phyloP scores from a whole-genome alignment of 1,140 invertebrate genomes.

The Latrodectus geometricus region DNA sequence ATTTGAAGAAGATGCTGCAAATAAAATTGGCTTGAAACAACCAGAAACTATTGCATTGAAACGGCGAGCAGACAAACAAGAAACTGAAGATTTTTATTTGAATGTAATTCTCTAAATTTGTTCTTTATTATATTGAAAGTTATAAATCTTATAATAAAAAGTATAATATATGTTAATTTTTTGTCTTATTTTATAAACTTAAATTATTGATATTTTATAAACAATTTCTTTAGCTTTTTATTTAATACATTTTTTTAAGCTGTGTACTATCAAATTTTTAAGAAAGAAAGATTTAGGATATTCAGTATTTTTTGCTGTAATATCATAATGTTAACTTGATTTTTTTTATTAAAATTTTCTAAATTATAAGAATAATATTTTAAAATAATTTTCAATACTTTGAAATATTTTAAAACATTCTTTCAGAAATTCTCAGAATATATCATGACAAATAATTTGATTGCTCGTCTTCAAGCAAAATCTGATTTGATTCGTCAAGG shows the following conservation, averaged over 20 bases:
- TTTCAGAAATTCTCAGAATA: slow-evolving; percentile 93
- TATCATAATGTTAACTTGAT: too few relatives aligned
- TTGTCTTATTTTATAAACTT: not conserved
- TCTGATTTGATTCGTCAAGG: slow-evolving; percentile 84
- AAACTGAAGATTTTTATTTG: slow-evolving; percentile 90
- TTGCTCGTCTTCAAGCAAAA: slow-evolving; percentile 89
- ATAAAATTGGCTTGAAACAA: slow-evolving; percentile 55
- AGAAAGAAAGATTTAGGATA: too few relatives aligned
- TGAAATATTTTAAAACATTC: slow-evolving; percentile 42
- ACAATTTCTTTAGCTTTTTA: too few relatives aligned
- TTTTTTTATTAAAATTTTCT: too few relatives aligned
- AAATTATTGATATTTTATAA: too few relatives aligned
- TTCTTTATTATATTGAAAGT: too few relatives aligned
- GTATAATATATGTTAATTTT: not conserved
- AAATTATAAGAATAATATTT: too few relatives aligned
- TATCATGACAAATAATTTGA: slow-evolving; percentile 87
- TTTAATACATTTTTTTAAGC: too few relatives aligned
- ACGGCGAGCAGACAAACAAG: slow-evolving; percentile 81
- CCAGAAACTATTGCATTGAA: slow-evolving; percentile 76
- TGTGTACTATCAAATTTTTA: too few relatives aligned
- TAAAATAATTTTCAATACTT: too few relatives aligned
- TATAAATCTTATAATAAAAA: too few relatives aligned
- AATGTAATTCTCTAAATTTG: slow-evolving; percentile 71
- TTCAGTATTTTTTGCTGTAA: too few relatives aligned
- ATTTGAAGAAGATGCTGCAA: slow-evolving; percentile 69